Conservation (phyloP, 2,113 vertebrate species). For the Atherinomorus stipes region DNA sequence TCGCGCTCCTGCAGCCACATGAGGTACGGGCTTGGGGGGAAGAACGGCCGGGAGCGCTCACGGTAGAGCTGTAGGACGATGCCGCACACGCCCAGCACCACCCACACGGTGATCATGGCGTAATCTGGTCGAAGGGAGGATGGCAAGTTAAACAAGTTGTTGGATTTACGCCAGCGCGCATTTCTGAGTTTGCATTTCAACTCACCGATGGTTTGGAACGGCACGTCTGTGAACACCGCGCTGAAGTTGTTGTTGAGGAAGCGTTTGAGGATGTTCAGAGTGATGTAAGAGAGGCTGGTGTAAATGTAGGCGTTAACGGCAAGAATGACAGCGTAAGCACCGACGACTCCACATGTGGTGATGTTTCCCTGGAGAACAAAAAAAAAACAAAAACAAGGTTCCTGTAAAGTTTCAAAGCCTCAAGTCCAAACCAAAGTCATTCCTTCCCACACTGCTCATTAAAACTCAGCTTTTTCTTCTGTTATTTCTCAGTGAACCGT, state of each 20-base stretch:
- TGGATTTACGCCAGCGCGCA: accelerated
- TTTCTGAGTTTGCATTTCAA: background rate
- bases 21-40: slow-evolving; percentile 92
- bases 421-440: no score
- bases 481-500: no score
- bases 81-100: slow-evolving; percentile 86
- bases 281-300: slow-evolving; percentile 93
- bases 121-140: slow-evolving; percentile 82
- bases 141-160: background rate
- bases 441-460: no score
- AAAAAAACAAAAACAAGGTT: no score
- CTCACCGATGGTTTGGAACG: slow-evolving; percentile 92
- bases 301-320: slow-evolving; percentile 89
- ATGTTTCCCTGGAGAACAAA: slow-evolving; percentile 90
- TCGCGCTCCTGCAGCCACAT: slow-evolving; percentile 91
- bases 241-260: slow-evolving; percentile 87
- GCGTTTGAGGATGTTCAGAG: slow-evolving; percentile 90
- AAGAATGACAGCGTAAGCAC: slow-evolving; percentile 87
- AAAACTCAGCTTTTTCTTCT: no score
- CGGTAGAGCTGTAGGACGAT: slow-evolving; percentile 88
- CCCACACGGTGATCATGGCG: slow-evolving; percentile 89
- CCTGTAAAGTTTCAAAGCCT: no score
- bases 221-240: slow-evolving; percentile 85
- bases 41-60: slow-evolving; percentile 85
- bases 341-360: slow-evolving; percentile 86